Evolutionary conservation across 2,797 vertebrate genomes (phyloP), one percentile per base, ranked within the genome.

Genomic region (Tympanoctomys barrerae): DNA sequence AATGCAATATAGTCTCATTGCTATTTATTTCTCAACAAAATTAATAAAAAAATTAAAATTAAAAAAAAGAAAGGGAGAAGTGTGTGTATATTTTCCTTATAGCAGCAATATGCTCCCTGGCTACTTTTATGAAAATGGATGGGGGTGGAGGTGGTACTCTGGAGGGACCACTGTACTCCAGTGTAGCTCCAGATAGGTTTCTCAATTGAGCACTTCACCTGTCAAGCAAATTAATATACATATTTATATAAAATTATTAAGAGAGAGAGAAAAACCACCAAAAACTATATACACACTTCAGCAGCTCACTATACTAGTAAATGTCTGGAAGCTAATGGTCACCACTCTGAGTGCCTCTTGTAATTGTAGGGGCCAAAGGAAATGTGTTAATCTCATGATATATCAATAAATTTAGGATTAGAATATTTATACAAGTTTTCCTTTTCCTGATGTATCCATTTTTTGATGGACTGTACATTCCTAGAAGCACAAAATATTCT

Each of bases 201-300:
- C 68, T 94, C 73, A 83, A 73, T 77, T 52, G 59, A 66, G 75
- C 31, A 59, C 57, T 31, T 92, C 24, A 59, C 62, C 10, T 75
- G 52, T 89, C 33, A 39, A 86, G 24, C 14, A 78, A 46, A 3
- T 83, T 88, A 90, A 79, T 79, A 81, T 71, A 90, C 93, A 66
- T 84, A 16, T 79, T 24, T 42, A 59, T n/a, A 31, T 14, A 13
- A 39, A 42, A 42, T 42, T 42, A 42, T 81, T 9, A 36, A 73
- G 39, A 73, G 39, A 42, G 39, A 42, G 70, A 19, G 71, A 75
- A 12, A 71, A 28, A 42, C 10, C 12, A 12, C 33, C n/a, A 42
- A 7, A 75, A 46, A 42, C 14, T 46, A 2, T 75, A 46, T 75
- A 46, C 24, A 75, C 26, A 75, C 21, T 75, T 75, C 42, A 75